phyloP scores from a whole-genome alignment of 2,888 invertebrate species.

The Diaphora mendica region DNA sequence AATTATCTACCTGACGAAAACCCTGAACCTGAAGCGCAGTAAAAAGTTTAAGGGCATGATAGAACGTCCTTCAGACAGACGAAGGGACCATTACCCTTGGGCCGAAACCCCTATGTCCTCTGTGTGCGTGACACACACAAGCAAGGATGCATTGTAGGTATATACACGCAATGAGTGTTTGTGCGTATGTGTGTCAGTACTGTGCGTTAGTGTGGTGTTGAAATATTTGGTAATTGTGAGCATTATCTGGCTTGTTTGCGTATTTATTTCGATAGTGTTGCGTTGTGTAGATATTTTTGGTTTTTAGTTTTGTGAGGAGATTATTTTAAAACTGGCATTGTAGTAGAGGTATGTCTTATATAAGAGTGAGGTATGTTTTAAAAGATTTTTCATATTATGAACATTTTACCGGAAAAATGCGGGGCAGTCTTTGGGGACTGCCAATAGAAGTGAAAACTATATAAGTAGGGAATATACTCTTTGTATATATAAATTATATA shows the following conservation, averaged over 20 bases:
- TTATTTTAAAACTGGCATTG: not conserved
- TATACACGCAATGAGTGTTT: conserved; percentile 3
- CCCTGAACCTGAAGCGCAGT: conserved; percentile 22
- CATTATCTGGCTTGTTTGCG: not conserved
- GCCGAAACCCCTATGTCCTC: conserved; percentile 37
- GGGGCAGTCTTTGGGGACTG: too few relatives aligned
- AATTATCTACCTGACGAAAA: conserved; percentile 10
- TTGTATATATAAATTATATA: too few relatives aligned
- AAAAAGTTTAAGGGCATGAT: conserved; percentile 48
- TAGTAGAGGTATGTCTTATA: not conserved
- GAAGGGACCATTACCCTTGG: conserved; percentile 51
- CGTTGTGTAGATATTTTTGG: not conserved
- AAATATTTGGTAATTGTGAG: conserved; percentile 11
- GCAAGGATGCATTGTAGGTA: conserved; percentile 37
- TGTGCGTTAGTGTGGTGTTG: conserved; percentile 16
- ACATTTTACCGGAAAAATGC: too few relatives aligned
- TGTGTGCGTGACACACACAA: conserved; percentile 26
- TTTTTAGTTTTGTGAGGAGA: not conserved
- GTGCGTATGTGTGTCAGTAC: conserved; percentile 14
- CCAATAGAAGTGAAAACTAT: too few relatives aligned
- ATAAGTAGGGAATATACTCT: too few relatives aligned
- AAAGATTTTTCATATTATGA: not conserved
- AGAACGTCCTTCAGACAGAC: conserved; percentile 57
- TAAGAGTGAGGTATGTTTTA: not conserved
- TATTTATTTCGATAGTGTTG: conserved; percentile 5